Evolutionary conservation across 2,888 invertebrate species (phyloP).

Genomic region (Stenotaenia linearis): DNA sequence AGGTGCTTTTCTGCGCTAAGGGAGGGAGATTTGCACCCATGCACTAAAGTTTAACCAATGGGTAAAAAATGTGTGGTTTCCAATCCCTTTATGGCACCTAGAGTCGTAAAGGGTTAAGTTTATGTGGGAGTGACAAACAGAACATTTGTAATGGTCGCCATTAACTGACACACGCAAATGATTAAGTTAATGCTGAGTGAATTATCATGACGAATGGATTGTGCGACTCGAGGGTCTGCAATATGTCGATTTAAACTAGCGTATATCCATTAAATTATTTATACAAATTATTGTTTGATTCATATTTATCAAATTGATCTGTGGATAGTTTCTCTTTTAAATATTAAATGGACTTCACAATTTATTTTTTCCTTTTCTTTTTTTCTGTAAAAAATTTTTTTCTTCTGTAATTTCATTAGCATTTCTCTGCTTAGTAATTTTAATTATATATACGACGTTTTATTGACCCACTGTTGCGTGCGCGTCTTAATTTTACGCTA

Average conservation of each 20-base stretch:
- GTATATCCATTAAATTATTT: background rate
- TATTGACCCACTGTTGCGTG: constrained; percentile 23
- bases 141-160: constrained; percentile 7
- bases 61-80: background rate
- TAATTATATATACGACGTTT: constrained; percentile 1
- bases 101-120: constrained; percentile 1
- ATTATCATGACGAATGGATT: constrained; percentile 21
- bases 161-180: constrained; percentile 21
- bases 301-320: background rate
- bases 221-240: background rate
- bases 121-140: constrained; percentile 6
- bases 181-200: constrained; percentile 21
- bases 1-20: background rate
- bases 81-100: background rate
- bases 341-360: background rate
- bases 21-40: background rate
- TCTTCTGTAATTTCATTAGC: background rate
- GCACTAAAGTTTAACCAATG: background rate
- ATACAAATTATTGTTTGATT: background rate
- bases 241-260: background rate
- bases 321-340: background rate
- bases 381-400: background rate
- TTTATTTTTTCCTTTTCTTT: background rate
- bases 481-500: background rate
- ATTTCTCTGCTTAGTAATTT: constrained; percentile 7